phyloP scores from a whole-genome alignment of 2,113 vertebrate genomes.

The Amphilophus citrinellus region DNA sequence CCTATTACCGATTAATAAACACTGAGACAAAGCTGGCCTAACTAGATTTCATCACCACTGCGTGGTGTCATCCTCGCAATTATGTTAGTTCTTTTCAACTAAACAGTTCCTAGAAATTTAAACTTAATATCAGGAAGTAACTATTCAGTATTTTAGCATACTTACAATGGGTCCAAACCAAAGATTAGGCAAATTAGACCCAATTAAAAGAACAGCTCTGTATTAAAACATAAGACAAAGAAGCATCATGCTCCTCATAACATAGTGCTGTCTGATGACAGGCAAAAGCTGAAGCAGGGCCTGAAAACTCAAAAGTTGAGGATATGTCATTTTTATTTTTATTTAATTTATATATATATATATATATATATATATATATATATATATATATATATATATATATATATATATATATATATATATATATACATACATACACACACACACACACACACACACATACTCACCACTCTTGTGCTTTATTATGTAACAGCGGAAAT shows the following conservation, averaged over 20 bases:
- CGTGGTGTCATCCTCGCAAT: not conserved
- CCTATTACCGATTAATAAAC: slow-evolving; percentile 25
- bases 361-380: too few species aligned
- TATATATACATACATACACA: too few species aligned
- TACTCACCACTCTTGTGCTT: not conserved
- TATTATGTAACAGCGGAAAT: not conserved
- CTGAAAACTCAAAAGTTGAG: not conserved
- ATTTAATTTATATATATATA: too few species aligned
- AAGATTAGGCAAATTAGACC: not conserved
- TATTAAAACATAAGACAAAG: not conserved
- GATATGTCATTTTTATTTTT: too few species aligned
- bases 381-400: too few species aligned
- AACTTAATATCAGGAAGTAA: not conserved
- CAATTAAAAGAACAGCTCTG: not conserved
- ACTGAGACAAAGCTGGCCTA: not conserved
- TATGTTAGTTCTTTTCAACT: not conserved
- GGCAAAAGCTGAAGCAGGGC: not conserved
- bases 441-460: too few species aligned
- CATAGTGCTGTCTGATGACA: not conserved
- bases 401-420: too few species aligned
- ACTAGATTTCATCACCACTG: not conserved
- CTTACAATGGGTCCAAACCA: not conserved
- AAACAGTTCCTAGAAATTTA: not conserved
- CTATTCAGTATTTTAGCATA: not conserved
- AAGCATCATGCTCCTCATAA: not conserved